phyloP scores from a whole-genome alignment of 2,797 vertebrate species.

The Pteronotus mesoamericanus region DNA sequence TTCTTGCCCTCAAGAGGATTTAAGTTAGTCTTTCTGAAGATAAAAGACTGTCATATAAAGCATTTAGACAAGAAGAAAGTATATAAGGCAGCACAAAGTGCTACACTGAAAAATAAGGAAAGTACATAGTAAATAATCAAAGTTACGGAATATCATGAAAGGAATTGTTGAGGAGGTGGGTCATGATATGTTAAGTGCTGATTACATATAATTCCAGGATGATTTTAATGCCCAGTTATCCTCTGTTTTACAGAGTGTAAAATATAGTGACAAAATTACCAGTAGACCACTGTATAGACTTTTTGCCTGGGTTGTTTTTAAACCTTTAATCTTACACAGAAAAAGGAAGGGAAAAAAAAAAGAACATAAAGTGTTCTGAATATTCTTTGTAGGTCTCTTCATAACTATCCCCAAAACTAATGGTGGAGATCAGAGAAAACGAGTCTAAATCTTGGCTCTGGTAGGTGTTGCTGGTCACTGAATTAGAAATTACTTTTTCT shows the following conservation, averaged over 20 bases:
- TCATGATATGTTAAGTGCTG: not conserved
- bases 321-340: not conserved
- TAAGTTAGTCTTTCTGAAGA: slow-evolving; percentile 7
- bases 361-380: not conserved
- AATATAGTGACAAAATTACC: not conserved
- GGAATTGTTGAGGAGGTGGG: not conserved
- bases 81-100: not conserved
- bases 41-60: not conserved
- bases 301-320: not conserved
- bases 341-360: not conserved
- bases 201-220: not conserved
- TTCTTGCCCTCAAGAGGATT: slow-evolving; percentile 10
- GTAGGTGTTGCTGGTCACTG: not conserved
- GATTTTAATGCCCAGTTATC: not conserved
- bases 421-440: not conserved
- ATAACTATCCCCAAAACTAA: not conserved
- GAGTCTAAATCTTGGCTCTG: not conserved
- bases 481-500: not conserved
- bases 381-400: not conserved
- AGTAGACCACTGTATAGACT: not conserved
- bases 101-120: not conserved
- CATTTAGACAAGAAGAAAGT: not conserved
- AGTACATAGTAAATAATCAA: not conserved
- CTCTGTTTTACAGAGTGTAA: not conserved
- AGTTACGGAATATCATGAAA: not conserved